These are phyloP conservation scores for Julus scandinavius DNA, from an alignment of 2,888 invertebrate genomes.

Conservation along the genomic window DNA sequence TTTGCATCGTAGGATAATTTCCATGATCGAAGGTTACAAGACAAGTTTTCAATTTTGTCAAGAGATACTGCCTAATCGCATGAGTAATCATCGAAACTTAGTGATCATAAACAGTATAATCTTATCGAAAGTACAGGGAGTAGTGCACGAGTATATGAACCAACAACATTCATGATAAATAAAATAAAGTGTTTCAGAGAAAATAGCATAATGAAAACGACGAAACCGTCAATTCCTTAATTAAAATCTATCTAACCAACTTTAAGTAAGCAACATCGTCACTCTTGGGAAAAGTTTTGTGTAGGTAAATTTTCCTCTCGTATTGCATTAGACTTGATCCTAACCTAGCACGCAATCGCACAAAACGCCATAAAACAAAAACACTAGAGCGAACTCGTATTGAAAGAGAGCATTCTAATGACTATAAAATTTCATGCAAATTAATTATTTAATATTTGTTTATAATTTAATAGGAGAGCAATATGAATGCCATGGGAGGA, in stretches of 20 bases:
- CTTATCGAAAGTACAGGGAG: too few relatives aligned
- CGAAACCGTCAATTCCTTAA: slow-evolving; percentile 23
- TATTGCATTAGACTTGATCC: background rate
- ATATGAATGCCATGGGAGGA: background rate
- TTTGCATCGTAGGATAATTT: too few relatives aligned
- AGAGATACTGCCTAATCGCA: too few relatives aligned
- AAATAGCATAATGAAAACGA: background rate
- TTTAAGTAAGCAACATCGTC: slow-evolving; percentile 5
- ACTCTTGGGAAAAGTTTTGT: background rate
- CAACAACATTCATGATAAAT: background rate
- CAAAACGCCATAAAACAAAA: background rate
- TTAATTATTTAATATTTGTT: slow-evolving; percentile 39
- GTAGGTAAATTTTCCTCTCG: background rate
- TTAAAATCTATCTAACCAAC: slow-evolving; percentile 7
- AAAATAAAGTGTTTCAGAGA: slow-evolving; percentile 4
- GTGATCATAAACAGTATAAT: too few relatives aligned
- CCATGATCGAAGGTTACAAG: too few relatives aligned
- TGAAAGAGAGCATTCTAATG: background rate
- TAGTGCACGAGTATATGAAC: too few relatives aligned
- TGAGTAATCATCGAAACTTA: too few relatives aligned
- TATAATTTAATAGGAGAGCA: slow-evolving; percentile 12
- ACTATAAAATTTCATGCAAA: slow-evolving; percentile 29
- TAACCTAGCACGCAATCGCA: slow-evolving; percentile 7
- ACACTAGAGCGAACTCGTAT: background rate
- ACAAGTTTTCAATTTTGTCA: too few relatives aligned